Evolutionary conservation across 2,888 invertebrate genomes (phyloP).

Genomic region (Augochlorella aurata): DNA sequence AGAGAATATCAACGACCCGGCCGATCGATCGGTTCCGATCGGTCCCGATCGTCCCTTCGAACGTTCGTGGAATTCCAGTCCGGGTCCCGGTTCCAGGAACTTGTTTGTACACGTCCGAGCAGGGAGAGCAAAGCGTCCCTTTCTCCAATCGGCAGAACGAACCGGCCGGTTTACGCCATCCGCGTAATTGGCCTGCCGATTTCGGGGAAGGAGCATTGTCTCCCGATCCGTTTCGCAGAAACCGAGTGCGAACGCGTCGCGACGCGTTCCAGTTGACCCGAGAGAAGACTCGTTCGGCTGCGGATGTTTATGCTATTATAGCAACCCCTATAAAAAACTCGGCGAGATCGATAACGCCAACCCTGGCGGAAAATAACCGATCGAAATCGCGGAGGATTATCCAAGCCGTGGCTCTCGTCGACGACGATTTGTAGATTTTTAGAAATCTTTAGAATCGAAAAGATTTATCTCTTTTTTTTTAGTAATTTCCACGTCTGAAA

Average conservation of each 20-base stretch:
- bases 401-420: no score
- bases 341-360: not conserved
- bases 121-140: not conserved
- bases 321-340: not conserved
- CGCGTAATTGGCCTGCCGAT: slow-evolving; percentile 30
- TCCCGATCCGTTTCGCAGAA: slow-evolving; percentile 34
- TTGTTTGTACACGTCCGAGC: not conserved
- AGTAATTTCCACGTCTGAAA: no score
- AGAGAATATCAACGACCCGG: not conserved
- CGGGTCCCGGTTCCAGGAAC: slow-evolving; percentile 8
- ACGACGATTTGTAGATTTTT: no score
- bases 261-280: not conserved
- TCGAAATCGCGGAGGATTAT: not conserved
- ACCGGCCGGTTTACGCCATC: slow-evolving; percentile 26
- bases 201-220: slow-evolving; percentile 36
- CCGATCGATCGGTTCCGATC: not conserved
- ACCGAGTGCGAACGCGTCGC: not conserved
- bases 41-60: not conserved
- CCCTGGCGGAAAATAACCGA: not conserved
- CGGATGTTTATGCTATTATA: not conserved
- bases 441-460: no score
- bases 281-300: not conserved
- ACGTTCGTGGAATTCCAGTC: not conserved
- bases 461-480: no score
- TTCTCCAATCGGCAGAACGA: slow-evolving; percentile 29